Base-by-base conservation (phyloP, 2,113 vertebrate species). In the Neopipo cinnamomea region DNA sequence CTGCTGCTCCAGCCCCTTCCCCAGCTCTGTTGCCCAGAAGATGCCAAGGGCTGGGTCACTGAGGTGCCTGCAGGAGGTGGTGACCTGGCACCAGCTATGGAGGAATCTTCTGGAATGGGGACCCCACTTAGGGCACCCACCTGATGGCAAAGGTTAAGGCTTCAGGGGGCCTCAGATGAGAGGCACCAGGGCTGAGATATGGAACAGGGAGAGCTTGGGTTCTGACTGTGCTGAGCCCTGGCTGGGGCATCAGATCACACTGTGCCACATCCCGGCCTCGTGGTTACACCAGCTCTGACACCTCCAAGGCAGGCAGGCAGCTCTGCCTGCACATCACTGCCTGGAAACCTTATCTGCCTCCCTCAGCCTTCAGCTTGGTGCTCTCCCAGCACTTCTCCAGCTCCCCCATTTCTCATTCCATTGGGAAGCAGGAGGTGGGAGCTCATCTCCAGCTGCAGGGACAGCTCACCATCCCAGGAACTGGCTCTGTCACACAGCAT, bases 181-280 rank as follows among this genome's bases (percentile, higher is more conserved):
- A 56, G 11, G 28, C 41, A 35, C 14, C 35, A n/a, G 33, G 8
- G 14, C 19, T 66, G 21, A 67, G 28, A 65, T 35, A 55, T 37
- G 31, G 41, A 41, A 42, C 0, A 1, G 28, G 25, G 18, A 46
- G 35, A 90, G 22, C 31, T 46, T 49, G 35, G 39, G 28, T 6
- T 81, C 27, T 66, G n/a, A n/a, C 56, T 24, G 56, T 59, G 56
- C 56, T 35, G 39, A 80, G 68, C n/a, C 30, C 39, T 27, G 37
- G 8, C 33, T 1, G 0, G 50, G 42, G 21, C 56, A 20, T 0
- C 1, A 23, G 27, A 41, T 5, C 52, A 27, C 56, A 12, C 55
- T 68, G 47, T 68, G 72, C 55, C 47, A 6, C 33, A 2, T 63
- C 16, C 68, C 72, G 33, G 46, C 21, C 33, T 23, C 20, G 7